Evolutionary conservation across 2,113 vertebrate species (phyloP).

Genomic region (Protobothrops mucrosquamatus): DNA sequence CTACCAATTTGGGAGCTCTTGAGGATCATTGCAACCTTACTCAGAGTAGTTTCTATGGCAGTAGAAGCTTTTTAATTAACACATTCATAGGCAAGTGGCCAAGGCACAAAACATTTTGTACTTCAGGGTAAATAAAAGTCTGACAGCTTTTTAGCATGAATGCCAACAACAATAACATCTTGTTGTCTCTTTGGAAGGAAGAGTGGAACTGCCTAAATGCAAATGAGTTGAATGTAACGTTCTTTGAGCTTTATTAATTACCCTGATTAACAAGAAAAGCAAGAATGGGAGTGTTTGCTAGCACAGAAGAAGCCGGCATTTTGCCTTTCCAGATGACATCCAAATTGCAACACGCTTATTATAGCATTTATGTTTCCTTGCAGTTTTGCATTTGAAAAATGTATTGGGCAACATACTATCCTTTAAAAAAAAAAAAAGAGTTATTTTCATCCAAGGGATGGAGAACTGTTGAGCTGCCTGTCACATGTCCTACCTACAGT

Average conservation of each 20-base stretch:
- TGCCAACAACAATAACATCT: neutral
- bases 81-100: neutral
- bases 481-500: constrained; percentile 49
- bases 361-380: constrained; percentile 17
- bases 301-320: constrained; percentile 8
- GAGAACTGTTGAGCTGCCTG: constrained; percentile 47
- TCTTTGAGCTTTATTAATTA: constrained; percentile 7
- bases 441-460: constrained; percentile 33
- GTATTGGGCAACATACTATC: neutral
- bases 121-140: constrained; percentile 14
- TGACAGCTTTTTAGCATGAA: constrained; percentile 19
- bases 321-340: constrained; percentile 14
- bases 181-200: neutral
- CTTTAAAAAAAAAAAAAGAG: neutral
- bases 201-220: constrained; percentile 20
- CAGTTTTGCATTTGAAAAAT: neutral
- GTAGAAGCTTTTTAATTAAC: neutral
- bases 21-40: neutral
- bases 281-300: neutral
- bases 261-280: constrained; percentile 9
- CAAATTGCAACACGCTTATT: neutral
- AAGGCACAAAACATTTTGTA: constrained; percentile 11
- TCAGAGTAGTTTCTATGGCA: neutral
- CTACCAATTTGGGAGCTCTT: neutral
- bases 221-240: neutral